These are phyloP conservation scores for Pseudochirops cupreus DNA, from an alignment of 2,797 vertebrate species.

Conservation along the genomic window DNA sequence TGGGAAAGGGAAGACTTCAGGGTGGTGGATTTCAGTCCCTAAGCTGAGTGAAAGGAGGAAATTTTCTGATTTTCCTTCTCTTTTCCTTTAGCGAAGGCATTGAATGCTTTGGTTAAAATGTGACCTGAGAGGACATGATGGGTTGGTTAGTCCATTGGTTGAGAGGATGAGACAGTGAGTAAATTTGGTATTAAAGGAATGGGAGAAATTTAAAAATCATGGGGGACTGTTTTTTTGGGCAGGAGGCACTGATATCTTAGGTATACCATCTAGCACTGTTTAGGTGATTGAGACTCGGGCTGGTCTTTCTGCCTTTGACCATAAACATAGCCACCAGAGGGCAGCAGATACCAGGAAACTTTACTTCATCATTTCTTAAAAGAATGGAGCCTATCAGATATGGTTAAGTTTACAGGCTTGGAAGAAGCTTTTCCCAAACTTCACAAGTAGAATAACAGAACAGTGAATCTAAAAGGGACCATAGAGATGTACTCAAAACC, in stretches of 20 bases:
- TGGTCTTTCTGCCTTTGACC: not conserved
- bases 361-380: not conserved
- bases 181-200: not conserved
- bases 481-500: not conserved
- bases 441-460: not conserved
- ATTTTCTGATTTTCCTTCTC: not conserved
- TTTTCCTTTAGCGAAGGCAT: not conserved
- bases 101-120: not conserved
- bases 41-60: not conserved
- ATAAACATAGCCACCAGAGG: not conserved
- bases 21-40: not conserved
- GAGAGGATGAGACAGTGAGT: not conserved
- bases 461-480: not conserved
- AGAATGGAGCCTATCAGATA: not conserved
- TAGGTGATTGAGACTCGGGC: not conserved
- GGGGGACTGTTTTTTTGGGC: not conserved
- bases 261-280: not conserved
- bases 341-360: not conserved
- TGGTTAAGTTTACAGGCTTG: not conserved
- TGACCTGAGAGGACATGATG: not conserved
- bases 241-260: not conserved
- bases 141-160: not conserved
- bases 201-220: not conserved
- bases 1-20: not conserved
- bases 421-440: not conserved